phyloP scores from a whole-genome alignment of 2,888 invertebrate genomes.

The Strigamia maritima region DNA sequence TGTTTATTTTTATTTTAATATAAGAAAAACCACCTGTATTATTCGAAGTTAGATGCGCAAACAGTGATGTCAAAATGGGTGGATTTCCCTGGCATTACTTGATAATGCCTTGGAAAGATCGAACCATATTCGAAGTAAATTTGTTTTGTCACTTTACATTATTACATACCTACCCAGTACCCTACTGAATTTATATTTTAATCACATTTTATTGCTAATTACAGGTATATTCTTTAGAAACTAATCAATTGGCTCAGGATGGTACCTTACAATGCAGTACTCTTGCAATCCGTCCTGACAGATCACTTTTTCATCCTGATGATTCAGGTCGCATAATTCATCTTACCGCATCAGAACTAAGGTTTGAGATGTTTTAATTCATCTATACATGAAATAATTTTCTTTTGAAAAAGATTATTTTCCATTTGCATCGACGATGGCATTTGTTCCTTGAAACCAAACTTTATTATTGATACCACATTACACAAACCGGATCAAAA shows the following conservation, averaged over 20 bases:
- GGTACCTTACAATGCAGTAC: constrained; percentile 20
- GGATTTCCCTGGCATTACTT: constrained; percentile 42
- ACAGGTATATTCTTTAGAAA: constrained; percentile 26
- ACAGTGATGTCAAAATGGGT: constrained; percentile 40
- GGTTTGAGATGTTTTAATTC: constrained; percentile 30
- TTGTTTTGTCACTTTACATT: neutral
- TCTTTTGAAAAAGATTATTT: neutral
- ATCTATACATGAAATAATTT: neutral
- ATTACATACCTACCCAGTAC: too few species aligned
- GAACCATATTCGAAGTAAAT: constrained; percentile 38
- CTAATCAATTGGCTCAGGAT: constrained; percentile 3
- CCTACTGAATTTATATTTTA: neutral
- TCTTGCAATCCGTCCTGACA: constrained; percentile 34
- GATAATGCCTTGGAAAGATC: constrained; percentile 37
- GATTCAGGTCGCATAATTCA: constrained; percentile 41
- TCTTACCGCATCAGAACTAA: constrained; percentile 36
- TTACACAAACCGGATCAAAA: neutral
- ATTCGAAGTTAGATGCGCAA: constrained; percentile 39
- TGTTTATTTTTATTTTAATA: neutral
- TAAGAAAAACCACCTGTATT: constrained; percentile 39
- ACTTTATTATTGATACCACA: neutral
- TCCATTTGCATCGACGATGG: neutral
- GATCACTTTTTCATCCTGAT: constrained; percentile 41
- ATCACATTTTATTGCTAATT: neutral
- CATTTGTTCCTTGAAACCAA: neutral